Evolutionary conservation across 2,797 vertebrate genomes (phyloP).

Genomic region (Margarornis squamiger): DNA sequence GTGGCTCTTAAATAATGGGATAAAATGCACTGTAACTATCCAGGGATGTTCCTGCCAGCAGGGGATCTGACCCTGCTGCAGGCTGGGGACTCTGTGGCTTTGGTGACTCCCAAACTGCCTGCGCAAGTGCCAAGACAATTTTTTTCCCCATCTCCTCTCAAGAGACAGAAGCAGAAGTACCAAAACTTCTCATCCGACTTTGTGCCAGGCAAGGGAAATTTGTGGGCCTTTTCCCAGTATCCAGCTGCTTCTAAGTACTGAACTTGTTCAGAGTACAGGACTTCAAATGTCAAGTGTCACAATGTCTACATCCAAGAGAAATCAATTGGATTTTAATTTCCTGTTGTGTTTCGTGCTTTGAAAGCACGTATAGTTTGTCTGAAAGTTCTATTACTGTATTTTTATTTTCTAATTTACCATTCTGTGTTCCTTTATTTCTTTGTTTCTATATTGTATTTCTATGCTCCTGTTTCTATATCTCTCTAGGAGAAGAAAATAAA

Average conservation of each 20-base stretch:
- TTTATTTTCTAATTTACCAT: not conserved
- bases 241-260: not conserved
- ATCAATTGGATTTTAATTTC: not conserved
- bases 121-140: not conserved
- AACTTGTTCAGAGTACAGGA: not conserved
- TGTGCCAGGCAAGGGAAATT: not conserved
- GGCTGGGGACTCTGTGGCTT: not conserved
- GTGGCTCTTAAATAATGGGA: not conserved
- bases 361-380: not conserved
- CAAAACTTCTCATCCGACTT: not conserved
- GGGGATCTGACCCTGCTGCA: not conserved
- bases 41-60: not conserved
- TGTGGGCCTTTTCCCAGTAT: not conserved
- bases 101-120: not conserved
- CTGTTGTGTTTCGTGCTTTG: not conserved
- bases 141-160: not conserved
- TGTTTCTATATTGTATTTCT: not conserved
- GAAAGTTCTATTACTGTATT: not conserved
- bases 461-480: not conserved
- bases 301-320: not conserved
- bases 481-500: not conserved
- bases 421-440: not conserved
- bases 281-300: not conserved
- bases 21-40: not conserved
- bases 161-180: not conserved